Base-by-base conservation (phyloP, 1,140 invertebrate genomes). In the Eubasilissa regina region DNA sequence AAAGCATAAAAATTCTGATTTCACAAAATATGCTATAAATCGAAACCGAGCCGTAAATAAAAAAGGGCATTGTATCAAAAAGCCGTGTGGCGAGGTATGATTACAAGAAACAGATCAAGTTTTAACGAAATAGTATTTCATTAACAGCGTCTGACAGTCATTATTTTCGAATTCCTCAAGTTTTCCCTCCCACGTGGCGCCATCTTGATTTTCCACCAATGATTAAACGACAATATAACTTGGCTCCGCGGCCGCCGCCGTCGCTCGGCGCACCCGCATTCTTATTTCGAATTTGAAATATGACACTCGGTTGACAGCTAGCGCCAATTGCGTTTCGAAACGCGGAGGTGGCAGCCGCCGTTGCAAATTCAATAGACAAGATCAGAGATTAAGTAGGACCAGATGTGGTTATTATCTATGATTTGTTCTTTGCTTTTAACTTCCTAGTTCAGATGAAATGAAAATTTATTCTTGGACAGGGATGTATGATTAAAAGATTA, bases 251-350 rank as follows among this genome's bases (percentile, higher is more conserved):
- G 55, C 21, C 43, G 43, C 25, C 43, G 21, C 15, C 12, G 21
- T 25, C 58, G 58, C 1, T 1, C 17, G 66, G 44, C 66, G 66
- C 66, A 70, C 66, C 66, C 66, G 66, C 66, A 70, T 70, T 70
- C 66, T 70, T 70, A 51, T 48, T 70, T 70, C 47, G 48, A 70
- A 51, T 70, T 70, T 70, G 66, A 70, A 51, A 25, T 70, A 70
- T 51, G 66, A 70, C 66, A 21, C 17, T 21, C 9, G 15, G 66
- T 11, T 70, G 66, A 70, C 66, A 51, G 66, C 66, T 70, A 48
- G 66, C 66, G 66, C 66, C 66, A 21, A 70, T 70, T 70, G 48
- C 47, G 66, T 70, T 70, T 21, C 47, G 66, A 53, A 70, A 51
- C 51, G 66, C 66, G 66, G 48, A 70, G 66, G 66, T 70, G 66